phyloP scores from a whole-genome alignment of 2,888 invertebrate species.

The Eutolmus rufibarbis region DNA sequence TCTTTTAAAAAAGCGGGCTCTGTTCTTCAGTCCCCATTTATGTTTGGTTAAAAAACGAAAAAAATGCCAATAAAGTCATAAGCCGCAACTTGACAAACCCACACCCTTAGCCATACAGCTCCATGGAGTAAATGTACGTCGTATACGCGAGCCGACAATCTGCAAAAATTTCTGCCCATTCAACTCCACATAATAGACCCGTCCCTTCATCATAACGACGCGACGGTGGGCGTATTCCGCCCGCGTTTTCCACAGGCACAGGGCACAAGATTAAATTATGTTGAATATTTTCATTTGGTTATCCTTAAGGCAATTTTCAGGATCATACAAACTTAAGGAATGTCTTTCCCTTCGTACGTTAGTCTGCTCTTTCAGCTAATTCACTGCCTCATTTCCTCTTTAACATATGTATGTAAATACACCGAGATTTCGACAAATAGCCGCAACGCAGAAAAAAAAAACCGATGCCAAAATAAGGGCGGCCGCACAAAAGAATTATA shows the following conservation, averaged over 20 bases:
- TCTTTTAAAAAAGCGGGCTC: neutral
- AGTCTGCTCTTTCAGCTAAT: neutral
- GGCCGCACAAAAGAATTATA: conserved; percentile 1
- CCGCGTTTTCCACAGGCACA: neutral
- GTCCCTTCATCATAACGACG: neutral
- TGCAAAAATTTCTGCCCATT: neutral
- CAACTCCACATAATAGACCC: neutral
- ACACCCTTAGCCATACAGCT: neutral
- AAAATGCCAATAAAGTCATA: neutral
- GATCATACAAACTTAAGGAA: neutral
- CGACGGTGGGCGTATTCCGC: neutral
- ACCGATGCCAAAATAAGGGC: neutral
- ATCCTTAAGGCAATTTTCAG: conserved; percentile 1
- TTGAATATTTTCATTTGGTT: conserved; percentile 1
- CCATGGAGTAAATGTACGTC: neutral
- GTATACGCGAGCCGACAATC: neutral
- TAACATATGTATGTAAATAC: conserved; percentile 11
- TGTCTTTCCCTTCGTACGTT: neutral
- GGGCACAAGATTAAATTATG: conserved; percentile 12
- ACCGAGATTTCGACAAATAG: neutral
- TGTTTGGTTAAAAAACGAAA: neutral
- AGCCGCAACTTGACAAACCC: neutral
- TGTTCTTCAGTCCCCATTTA: neutral
- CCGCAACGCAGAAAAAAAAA: neutral
- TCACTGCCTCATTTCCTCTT: neutral